Base-by-base conservation (phyloP, 2,797 vertebrate genomes). In the Falco novaeseelandiae region DNA sequence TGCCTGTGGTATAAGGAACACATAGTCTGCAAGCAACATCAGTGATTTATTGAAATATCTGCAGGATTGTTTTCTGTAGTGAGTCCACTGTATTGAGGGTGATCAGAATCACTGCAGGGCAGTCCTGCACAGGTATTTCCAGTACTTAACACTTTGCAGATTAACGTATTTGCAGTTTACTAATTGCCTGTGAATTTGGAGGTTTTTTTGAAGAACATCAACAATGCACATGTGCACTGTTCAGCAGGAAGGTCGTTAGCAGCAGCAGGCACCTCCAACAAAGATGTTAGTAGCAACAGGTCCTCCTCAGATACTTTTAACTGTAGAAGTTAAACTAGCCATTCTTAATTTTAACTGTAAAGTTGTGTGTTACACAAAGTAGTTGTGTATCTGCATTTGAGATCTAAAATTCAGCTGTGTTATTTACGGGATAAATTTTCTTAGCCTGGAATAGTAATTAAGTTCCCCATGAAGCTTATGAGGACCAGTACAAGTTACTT, bases 201-300 rank as follows among this genome's bases (percentile, higher is more conserved):
- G 40, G 5, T 4, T n/a, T 66, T 77, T 59, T 38, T 44, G 42
- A 69, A 38, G 73, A 58, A n/a, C 26, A 8, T 23, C 23, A 19
- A 1, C 17, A 19, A 5, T 22, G 27, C 55, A 32, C 3, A 1
- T 2, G 19, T 34, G 9, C 9, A 3, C 25, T 32, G 22, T 29
- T 29, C n/a, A 54, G n/a, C n/a, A 48, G 18, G 40, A 63, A 34
- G 34, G 30, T 49, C 16, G 3, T 51, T 38, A 11, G 25, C 48
- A 29, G 38, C 40, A 46, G 81, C 38, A 48, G 49, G 49, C 49
- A 49, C 25, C 42, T 79, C 6, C 36, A 26, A 2, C 34, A 32
- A 6, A 42, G 30, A 6, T 26, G 30, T 51, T 17, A 11, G 23
- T 14, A 71, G 14, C 22, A 26, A 11, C 14, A 57, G 58, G 49